Base-by-base conservation (phyloP, 64 coral and sea anemone genomes). In the Montipora capricornis region DNA sequence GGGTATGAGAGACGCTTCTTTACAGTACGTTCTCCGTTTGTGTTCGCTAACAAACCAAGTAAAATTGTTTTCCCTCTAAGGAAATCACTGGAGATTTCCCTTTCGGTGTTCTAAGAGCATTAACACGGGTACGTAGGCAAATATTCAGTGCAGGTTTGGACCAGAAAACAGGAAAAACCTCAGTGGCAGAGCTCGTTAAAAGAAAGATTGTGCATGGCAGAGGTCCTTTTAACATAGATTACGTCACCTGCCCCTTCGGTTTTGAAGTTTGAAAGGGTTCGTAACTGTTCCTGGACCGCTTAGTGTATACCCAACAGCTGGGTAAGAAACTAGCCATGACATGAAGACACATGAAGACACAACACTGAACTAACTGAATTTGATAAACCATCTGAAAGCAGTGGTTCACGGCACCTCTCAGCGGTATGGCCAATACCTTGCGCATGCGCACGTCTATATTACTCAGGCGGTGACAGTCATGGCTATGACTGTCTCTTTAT, bases 31-130 rank as follows among this genome's bases (percentile, higher is more conserved):
- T 84, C 53, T 84, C 44, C 53, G 81, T 84, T 84, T 84, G 81
- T 64, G 81, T 84, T 84, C 0, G 81, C 37, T 37, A 37, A 37
- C 37, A 37, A 37, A 37, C 37, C 37, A 2, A 16, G 60, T 20
- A 45, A 83, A 83, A 83, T 2, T 83, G 81, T 61, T 83, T 52
- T 83, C 81, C 81, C 81, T 83, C 51, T 60, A 24, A 83, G 80
- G 13, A 83, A 83, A 83, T 83, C 80, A 83, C 80, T 83, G 48
- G 48, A 60, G 61, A 57, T 83, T 83, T 84, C 1, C 7, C 49
- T 64, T 24, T 84, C 81, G 19, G 52, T 84, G 81, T 84, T 84
- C 55, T 84, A 66, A 84, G 81, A 84, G 81, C 16, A 84, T 84
- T 26, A 60, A 59, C 81, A 84, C 49, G 16, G 81, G 81, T 84